Evolutionary conservation across 2,113 vertebrate species (phyloP).

Genomic region (Stercorarius parasiticus): DNA sequence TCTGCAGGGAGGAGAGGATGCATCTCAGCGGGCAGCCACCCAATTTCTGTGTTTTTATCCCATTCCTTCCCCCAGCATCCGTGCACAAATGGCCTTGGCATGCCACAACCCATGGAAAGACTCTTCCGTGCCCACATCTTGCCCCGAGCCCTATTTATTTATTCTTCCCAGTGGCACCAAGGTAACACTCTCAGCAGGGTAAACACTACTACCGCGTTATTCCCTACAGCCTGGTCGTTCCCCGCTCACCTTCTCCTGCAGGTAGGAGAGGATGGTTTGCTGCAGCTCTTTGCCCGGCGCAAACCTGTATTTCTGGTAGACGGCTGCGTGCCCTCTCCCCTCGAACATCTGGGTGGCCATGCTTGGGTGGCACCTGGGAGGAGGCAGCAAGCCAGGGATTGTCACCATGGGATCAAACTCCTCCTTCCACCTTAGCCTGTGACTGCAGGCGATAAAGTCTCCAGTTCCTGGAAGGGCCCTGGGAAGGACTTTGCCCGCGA

Average conservation of each 20-base stretch:
- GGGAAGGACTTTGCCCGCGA: not conserved
- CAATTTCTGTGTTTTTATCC: not conserved
- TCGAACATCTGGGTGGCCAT: slow-evolving; percentile 81
- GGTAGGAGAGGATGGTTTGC: slow-evolving; percentile 73
- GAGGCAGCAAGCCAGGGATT: not conserved
- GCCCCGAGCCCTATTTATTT: not conserved
- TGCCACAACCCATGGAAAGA: accelerated
- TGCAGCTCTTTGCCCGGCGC: slow-evolving; percentile 67
- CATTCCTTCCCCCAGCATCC: not conserved
- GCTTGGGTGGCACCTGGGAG: not conserved
- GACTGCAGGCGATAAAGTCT: accelerated
- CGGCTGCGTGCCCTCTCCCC: slow-evolving; percentile 71
- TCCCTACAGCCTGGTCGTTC: not conserved
- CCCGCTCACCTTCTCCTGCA: slow-evolving; percentile 75
- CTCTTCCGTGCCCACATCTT: not conserved
- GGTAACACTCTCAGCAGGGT: not conserved
- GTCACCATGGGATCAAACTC: not conserved
- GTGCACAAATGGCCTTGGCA: not conserved
- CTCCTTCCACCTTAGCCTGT: not conserved
- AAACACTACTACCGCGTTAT: not conserved
- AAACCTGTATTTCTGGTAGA: slow-evolving; percentile 82
- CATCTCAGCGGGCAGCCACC: not conserved
- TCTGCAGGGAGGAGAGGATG: not conserved
- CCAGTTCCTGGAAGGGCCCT: not conserved
- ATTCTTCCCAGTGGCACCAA: not conserved